phyloP scores from a whole-genome alignment of 2,888 invertebrate species.

The Apantesis nais region DNA sequence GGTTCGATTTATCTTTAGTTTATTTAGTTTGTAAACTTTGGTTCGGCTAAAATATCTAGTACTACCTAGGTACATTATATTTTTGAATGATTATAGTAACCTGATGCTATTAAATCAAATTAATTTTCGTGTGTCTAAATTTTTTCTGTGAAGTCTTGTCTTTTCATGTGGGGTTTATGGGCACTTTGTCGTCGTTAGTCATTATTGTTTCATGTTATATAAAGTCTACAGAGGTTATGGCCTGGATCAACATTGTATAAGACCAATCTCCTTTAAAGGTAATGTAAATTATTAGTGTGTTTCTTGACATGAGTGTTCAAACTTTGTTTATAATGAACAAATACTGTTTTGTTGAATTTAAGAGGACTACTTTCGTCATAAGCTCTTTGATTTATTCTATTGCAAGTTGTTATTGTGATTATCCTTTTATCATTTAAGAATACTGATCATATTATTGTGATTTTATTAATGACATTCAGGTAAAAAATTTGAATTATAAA shows the following conservation, averaged over 20 bases:
- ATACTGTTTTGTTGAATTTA: background rate
- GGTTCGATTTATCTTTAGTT: too few relatives aligned
- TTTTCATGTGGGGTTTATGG: background rate
- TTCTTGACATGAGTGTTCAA: background rate
- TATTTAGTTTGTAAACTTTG: too few relatives aligned
- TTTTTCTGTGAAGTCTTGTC: too few relatives aligned
- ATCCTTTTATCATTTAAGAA: too few relatives aligned
- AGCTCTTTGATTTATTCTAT: background rate
- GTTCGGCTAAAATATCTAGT: too few relatives aligned
- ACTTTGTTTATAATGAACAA: constrained; percentile 1
- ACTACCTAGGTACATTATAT: too few relatives aligned
- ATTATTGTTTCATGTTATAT: background rate
- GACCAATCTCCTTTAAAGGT: constrained; percentile 3
- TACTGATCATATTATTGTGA: too few relatives aligned
- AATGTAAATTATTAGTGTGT: background rate
- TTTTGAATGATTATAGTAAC: too few relatives aligned
- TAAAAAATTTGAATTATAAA: too few relatives aligned
- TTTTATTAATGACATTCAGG: too few relatives aligned
- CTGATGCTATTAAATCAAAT: too few relatives aligned
- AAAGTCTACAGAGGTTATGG: background rate
- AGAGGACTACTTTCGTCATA: background rate
- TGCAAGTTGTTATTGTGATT: background rate
- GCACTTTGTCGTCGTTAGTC: background rate
- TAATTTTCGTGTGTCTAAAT: too few relatives aligned
- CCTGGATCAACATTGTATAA: background rate